A percentile compares a stretch with the other conserved stretches of the same genome.
These are phyloP conservation scores for Arion vulgaris DNA, from an alignment of 1,140 invertebrate species.

Conservation along the genomic window DNA sequence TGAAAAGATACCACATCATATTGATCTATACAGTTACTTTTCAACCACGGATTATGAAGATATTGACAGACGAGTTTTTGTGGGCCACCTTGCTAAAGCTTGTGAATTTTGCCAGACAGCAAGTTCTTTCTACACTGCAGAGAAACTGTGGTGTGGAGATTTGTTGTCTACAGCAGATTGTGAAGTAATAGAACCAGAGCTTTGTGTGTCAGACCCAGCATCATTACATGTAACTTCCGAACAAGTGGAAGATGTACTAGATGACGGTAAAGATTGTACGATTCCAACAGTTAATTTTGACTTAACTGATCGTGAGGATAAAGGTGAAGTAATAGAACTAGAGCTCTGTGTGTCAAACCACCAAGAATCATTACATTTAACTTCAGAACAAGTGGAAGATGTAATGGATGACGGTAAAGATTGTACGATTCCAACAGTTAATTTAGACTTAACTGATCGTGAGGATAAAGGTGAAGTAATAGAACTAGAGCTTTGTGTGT, in stretches of 20 bases:
- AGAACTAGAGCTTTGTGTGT: neutral
- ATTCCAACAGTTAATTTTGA: too few species aligned
- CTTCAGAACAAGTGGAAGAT: too few species aligned
- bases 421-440: too few species aligned
- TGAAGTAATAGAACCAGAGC: neutral
- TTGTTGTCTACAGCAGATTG: neutral
- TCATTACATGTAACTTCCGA: neutral
- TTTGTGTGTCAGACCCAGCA: neutral
- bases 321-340: neutral
- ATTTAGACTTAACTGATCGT: neutral
- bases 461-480: neutral
- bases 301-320: neutral
- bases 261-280: too few species aligned
- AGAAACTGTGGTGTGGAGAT: neutral
- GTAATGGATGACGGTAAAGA: too few species aligned
- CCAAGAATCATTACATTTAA: neutral
- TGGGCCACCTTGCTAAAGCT: neutral
- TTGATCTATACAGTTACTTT: neutral
- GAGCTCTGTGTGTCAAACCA: neutral
- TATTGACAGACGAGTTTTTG: neutral
- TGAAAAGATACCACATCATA: neutral
- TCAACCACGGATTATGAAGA: neutral
- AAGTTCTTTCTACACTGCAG: neutral
- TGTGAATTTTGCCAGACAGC: constrained; percentile 1
- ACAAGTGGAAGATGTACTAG: too few species aligned